Evolutionary conservation across 2,888 invertebrate species (phyloP), one percentile per base, ranked within the genome.

Genomic region (Eutolmus rufibarbis): DNA sequence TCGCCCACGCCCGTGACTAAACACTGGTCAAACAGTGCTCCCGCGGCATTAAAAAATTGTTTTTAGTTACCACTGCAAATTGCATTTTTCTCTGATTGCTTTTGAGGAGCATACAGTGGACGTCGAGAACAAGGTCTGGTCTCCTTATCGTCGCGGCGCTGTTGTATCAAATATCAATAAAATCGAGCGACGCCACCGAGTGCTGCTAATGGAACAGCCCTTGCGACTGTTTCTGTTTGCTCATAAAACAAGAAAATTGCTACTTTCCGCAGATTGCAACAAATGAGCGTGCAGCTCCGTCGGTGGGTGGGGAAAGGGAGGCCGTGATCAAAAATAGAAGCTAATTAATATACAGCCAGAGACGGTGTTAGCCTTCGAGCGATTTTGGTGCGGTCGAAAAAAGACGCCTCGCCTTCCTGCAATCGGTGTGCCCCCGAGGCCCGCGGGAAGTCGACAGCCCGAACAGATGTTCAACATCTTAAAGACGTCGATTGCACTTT

Each of bases 401-500:
- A 78, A 40, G 19, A 43, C 76, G 76, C 37, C 28, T 34, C 76
- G 37, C 14, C 76, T 78, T 78, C 78, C 78, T 78, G 78, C 23
- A 43, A 78, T 40, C 40, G 78, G 3, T 2, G n/a, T 78, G 8
- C 66, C 34, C n/a, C 28, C 14, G 43, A 31, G 34, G 76, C 8
- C n/a, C 31, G 76, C 34, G 19, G 74, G 4, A 77, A 23, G 78
- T 23, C 66, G 66, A n/a, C 51, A 51, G 51, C 66, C 2, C 19
- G 19, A 78, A 78, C 78, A 78, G 78, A 78, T 78, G 78, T 34
- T 78, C n/a, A 43, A 78, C 78, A 43, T 78, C 78, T 78, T 78
- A 37, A 77, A 78, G 78, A 76, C 34, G 16, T 78, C 78, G 43
- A 78, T 43, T 78, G 78, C 37, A 40, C 43, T 78, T 23, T 40